Base-by-base conservation (phyloP, 1,140 invertebrate genomes). In the Limonius californicus region DNA sequence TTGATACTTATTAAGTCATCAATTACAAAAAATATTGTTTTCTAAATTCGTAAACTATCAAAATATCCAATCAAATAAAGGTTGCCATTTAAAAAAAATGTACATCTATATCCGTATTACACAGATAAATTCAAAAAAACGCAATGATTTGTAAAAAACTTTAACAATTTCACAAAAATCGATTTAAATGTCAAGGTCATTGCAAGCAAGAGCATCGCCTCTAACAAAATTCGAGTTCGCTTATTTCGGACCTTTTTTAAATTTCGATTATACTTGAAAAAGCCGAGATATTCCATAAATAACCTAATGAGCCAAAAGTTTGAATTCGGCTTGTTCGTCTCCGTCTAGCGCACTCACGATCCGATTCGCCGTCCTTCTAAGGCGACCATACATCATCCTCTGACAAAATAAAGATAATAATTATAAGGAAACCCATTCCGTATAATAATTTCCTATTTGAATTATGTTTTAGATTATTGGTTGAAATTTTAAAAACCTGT, bases 361-460 rank as follows among this genome's bases (percentile, higher is more conserved):
- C 2, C 3, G 35, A 6, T 39, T 39, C n/a, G 3, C 35, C n/a
- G n/a, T 39, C 35, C 11, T 12, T 39, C 11, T 39, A 6, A 39
- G 7, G 2, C 3, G 35, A 39, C 35, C n/a, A 39, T 39, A 39
- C 35, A 39, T 39, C 35, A 39, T 39, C 35, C 35, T 12, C 35
- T 39, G 35, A 39, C 35, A 39, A 39, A 39, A 39, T 39, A 39
- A 39, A 39, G 35, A 39, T 39, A 39, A 39, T 39, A 39, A 39
- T 39, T 39, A 39, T 39, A 39, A 39, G n/a, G 35, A 39, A 39
- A 39, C 35, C n/a, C 35, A 39, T 39, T 39, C 35, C 35, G n/a
- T 39, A 39, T 39, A 39, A 39, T 14, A 39, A 39, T 39, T 39
- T 39, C 35, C 8, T 39, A 39, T 39, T 39, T 39, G 35, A 39